Evolutionary conservation across 2,888 invertebrate species (phyloP), one percentile per base, ranked within the genome.

Genomic region (Cheilosia soror): DNA sequence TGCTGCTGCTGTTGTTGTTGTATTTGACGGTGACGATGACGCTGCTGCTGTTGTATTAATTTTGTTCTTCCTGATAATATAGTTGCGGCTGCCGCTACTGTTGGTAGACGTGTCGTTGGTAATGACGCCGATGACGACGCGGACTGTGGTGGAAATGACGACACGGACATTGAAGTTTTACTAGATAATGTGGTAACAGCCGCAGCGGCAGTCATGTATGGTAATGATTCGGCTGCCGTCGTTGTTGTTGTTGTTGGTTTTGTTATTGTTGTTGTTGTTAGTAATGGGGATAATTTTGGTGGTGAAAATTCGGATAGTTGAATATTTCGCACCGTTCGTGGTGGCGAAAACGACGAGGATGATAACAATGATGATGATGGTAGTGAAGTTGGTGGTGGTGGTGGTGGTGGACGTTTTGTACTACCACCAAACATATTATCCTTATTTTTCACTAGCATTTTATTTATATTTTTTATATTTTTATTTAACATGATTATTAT

Each of bases 391-490:
- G 75, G 51, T 29, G 44, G 66, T 44, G 49, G 7, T 42, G 80
- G 75, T 69, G 87, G 83, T 29, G 87, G 87, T 75, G 81, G 87
- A 49, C 87, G 87, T 68, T 87, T 88, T 65, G 87, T 85, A 85
- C 87, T 87, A 20, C 87, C 87, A 84, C 87, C 85, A 71, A 87
- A 87, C 87, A 88, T 88, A 53, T 80, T 65, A 53, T 84, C 37
- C 37, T 73, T 65, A 60, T 60, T 79, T 73, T 65, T 84, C 55
- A 79, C 73, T 75, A 75, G 49, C 75, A 75, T 80, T 47, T 79
- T 84, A 49, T 75, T 79, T 65, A 79, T 44, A 53, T 65, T 69
- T 69, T 79, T 79, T 51, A 75, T 65, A 58, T 75, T 75, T 31
- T 79, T 79, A 44, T 75, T 63, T 25, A 73, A 79, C 83, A 73